Percentiles rank a stretch among this genome's conserved stretches.
Evolutionary conservation across 2,888 invertebrate species (phyloP).

Genomic region (Torymus texanus): DNA sequence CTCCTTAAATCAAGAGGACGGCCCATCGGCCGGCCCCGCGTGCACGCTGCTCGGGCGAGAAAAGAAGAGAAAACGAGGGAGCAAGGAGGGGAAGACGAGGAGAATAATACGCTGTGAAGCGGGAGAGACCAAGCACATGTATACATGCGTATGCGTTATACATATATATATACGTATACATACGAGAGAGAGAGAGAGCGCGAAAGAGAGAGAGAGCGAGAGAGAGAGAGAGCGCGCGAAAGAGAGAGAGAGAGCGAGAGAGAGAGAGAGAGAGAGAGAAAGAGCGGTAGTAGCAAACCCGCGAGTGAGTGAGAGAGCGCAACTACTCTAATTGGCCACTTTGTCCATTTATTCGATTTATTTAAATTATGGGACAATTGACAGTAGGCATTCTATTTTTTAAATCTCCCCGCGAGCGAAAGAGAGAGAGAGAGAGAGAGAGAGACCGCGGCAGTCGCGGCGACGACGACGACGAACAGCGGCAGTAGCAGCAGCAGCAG

Average conservation of each 20-base stretch:
- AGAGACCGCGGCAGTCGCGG: too few relatives aligned
- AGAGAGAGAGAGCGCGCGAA: slow-evolving; percentile 57
- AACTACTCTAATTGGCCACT: slow-evolving; percentile 75
- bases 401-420: slow-evolving; percentile 73
- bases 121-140: slow-evolving; percentile 55
- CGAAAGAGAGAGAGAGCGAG: slow-evolving; percentile 25
- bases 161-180: not conserved
- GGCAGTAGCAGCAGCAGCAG: not conserved
- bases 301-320: slow-evolving; percentile 56
- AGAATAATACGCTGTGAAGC: not conserved
- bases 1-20: slow-evolving; percentile 56
- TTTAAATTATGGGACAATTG: slow-evolving; percentile 76
- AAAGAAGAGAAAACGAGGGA: slow-evolving; percentile 20
- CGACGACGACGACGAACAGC: slow-evolving; percentile 23
- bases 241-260: slow-evolving; percentile 30
- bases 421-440: too few relatives aligned
- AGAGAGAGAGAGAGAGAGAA: slow-evolving; percentile 41
- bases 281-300: slow-evolving; percentile 62
- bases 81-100: slow-evolving; percentile 2
- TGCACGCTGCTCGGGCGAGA: slow-evolving; percentile 49
- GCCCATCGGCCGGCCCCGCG: slow-evolving; percentile 50
- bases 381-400: slow-evolving; percentile 76
- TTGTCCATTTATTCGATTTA: slow-evolving; percentile 76
- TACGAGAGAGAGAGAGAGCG: slow-evolving; percentile 27
- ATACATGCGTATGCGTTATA: slow-evolving; percentile 44